Conservation (phyloP, 2,797 vertebrate genomes). For the Enteromius fasciolatus region DNA sequence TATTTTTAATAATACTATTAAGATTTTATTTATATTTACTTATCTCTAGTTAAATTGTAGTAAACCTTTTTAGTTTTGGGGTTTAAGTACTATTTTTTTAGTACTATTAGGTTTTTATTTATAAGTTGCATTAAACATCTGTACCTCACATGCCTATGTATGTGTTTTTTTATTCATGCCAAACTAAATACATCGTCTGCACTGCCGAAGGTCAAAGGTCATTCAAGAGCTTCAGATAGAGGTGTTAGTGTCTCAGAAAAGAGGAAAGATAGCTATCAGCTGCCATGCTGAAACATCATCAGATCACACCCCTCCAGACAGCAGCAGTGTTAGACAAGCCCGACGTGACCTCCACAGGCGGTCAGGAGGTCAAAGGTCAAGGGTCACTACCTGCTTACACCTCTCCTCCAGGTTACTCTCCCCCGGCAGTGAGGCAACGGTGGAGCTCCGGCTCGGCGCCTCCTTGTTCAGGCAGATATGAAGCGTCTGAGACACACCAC, state of each 20-base stretch:
- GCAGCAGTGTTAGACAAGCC: constrained; percentile 14
- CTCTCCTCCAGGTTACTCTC: constrained; percentile 92
- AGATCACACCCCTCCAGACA: constrained; percentile 25
- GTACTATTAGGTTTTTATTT: neutral
- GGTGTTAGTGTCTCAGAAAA: constrained; percentile 18
- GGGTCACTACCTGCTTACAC: constrained; percentile 92
- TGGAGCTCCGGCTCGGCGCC: constrained; percentile 80
- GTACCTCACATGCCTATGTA: neutral
- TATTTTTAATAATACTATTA: too few relatives aligned
- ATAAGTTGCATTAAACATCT: neutral
- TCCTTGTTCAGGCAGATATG: constrained; percentile 89
- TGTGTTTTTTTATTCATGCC: neutral
- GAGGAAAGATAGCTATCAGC: constrained; percentile 28
- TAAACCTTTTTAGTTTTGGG: too few relatives aligned
- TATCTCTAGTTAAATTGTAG: neutral
- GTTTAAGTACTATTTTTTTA: too few relatives aligned
- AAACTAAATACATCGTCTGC: neutral
- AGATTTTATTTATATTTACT: neutral
- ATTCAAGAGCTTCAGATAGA: neutral
- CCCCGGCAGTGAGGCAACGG: constrained; percentile 85
- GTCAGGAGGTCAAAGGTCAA: constrained; percentile 31
- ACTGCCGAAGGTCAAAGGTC: constrained; percentile 14
- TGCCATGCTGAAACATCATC: constrained; percentile 32
- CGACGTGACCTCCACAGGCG: constrained; percentile 23
- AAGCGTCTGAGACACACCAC: constrained; percentile 74